Conservation (phyloP, 1,140 invertebrate species). For the Sycobia sp. region DNA sequence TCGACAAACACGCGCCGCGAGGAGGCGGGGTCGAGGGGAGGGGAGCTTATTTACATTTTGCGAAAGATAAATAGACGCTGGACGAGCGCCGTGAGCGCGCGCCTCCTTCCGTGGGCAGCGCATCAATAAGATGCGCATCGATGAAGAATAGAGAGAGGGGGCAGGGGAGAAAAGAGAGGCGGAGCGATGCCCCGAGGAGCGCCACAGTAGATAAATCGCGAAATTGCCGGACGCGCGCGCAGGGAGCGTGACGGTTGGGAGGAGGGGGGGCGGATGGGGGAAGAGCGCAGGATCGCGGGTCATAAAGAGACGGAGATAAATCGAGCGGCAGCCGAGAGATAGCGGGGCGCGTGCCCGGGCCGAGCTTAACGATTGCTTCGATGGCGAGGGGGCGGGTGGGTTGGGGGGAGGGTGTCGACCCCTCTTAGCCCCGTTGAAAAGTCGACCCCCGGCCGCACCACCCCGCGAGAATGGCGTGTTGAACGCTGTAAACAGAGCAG, state of each 20-base stretch:
- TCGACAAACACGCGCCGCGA: slow-evolving; percentile 3
- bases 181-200: too few species aligned
- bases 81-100: background rate
- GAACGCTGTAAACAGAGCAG: slow-evolving; percentile 13
- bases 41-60: slow-evolving; percentile 5
- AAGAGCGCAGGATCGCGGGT: background rate
- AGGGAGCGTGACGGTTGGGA: too few species aligned
- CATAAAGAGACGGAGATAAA: slow-evolving; percentile 20
- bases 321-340: slow-evolving; percentile 10
- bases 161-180: too few species aligned
- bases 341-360: too few species aligned
- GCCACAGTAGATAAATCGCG: slow-evolving; percentile 12
- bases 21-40: too few species aligned
- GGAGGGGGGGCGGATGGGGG: too few species aligned
- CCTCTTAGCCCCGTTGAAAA: too few species aligned
- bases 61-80: slow-evolving; percentile 5
- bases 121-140: background rate
- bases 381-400: background rate
- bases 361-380: background rate
- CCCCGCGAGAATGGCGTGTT: background rate
- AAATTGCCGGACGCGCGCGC: slow-evolving; percentile 4
- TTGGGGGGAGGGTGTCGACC: too few species aligned
- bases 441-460: background rate
- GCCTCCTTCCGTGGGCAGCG: too few species aligned
- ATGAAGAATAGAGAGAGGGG: background rate